These are phyloP conservation scores for Phenganax stokvisi DNA, from an alignment of 92 coral and sea anemone species.

Conservation along the genomic window DNA sequence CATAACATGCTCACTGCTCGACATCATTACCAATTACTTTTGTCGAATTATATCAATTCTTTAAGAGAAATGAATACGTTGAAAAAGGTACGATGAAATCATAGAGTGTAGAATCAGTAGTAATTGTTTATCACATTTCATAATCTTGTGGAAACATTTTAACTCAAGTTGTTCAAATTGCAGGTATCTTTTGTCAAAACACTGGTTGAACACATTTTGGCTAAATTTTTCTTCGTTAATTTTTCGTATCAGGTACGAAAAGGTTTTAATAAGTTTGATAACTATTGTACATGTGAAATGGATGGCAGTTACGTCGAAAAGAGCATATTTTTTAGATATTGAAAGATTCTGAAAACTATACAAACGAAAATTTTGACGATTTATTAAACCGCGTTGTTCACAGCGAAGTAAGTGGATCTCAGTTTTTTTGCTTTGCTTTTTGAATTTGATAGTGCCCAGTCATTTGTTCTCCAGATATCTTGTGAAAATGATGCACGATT, in stretches of 20 bases:
- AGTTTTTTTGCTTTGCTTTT: neutral
- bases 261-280: neutral
- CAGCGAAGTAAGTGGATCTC: conserved; percentile 57
- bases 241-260: conserved; percentile 82
- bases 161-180: neutral
- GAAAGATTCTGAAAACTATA: conserved; percentile 88
- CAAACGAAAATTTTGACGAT: conserved; percentile 87
- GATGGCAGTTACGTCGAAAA: neutral
- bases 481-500: conserved; percentile 35
- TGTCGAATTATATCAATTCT: conserved; percentile 69
- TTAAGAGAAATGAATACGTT: conserved; percentile 84
- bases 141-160: neutral
- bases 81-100: conserved; percentile 66
- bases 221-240: conserved; percentile 93
- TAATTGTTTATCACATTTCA: neutral
- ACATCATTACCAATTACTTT: conserved; percentile 75
- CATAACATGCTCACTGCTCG: conserved; percentile 75
- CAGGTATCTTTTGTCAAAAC: conserved; percentile 83
- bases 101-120: neutral
- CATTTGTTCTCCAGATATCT: conserved; percentile 24
- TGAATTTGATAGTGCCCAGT: neutral
- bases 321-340: conserved; percentile 52
- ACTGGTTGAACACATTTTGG: conserved; percentile 89
- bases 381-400: conserved; percentile 66
- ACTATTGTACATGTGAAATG: neutral